Percentiles rank a stretch among this genome's conserved stretches.
phyloP scores from a whole-genome alignment of 2,797 vertebrate species.

The Peromyscus nudipes region DNA sequence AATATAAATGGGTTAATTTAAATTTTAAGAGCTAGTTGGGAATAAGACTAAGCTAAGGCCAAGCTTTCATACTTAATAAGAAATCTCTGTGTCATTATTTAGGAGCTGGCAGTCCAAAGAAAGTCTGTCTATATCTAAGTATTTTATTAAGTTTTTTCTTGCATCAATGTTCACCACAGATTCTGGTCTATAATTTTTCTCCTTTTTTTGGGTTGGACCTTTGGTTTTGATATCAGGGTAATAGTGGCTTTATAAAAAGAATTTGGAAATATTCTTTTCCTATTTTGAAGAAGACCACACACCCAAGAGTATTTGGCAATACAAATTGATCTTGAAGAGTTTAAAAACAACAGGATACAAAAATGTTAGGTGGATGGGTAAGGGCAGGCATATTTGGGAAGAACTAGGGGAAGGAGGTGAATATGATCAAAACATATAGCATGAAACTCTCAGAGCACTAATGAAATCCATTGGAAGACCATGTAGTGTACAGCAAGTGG shows the following conservation, averaged over 20 bases:
- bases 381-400: background rate
- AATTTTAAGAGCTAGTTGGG: background rate
- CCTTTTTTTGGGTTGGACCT: background rate
- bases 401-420: background rate
- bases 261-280: background rate
- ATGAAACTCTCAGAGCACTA: background rate
- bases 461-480: background rate
- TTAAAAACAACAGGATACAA: background rate
- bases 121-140: background rate
- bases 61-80: background rate
- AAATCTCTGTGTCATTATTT: background rate
- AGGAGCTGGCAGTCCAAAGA: background rate
- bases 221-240: background rate
- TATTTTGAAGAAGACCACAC: background rate
- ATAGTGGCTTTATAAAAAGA: background rate
- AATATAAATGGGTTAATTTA: background rate
- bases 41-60: background rate
- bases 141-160: background rate
- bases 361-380: background rate
- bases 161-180: background rate
- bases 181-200: background rate
- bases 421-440: background rate
- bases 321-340: background rate
- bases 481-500: conserved; percentile 1
- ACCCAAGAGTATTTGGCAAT: background rate